phyloP scores from a whole-genome alignment of 2,797 vertebrate species.

The Fundulus diaphanus region DNA sequence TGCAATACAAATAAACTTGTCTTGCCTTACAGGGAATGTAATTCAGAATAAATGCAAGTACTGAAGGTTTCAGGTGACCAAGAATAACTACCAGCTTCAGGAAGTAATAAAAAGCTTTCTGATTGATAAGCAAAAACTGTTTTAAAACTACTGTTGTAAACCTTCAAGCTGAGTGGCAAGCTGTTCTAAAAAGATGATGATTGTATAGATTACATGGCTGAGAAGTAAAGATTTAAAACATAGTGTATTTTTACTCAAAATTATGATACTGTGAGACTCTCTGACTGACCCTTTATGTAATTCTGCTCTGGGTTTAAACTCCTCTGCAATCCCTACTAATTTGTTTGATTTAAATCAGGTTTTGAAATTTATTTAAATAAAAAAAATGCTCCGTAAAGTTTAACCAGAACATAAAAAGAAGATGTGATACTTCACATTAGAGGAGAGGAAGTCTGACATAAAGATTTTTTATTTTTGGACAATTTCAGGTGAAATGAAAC shows the following conservation, averaged over 20 bases:
- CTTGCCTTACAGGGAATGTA: no score
- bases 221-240: no score
- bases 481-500: constrained; percentile 36
- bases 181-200: background rate
- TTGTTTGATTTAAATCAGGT: background rate
- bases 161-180: background rate
- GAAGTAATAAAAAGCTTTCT: background rate
- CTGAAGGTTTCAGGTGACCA: background rate
- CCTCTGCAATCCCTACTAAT: background rate
- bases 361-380: no score
- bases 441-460: background rate
- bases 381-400: background rate
- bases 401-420: background rate
- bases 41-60: background rate
- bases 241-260: background rate
- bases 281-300: background rate
- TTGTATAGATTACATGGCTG: no score
- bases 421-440: background rate
- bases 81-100: background rate
- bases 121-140: background rate
- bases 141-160: background rate
- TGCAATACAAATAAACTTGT: no score
- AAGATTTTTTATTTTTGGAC: constrained; percentile 2
- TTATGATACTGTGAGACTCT: background rate
- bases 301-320: background rate